Base-by-base conservation (phyloP, 2,888 invertebrate genomes). In the Hipparchia sbordonii region DNA sequence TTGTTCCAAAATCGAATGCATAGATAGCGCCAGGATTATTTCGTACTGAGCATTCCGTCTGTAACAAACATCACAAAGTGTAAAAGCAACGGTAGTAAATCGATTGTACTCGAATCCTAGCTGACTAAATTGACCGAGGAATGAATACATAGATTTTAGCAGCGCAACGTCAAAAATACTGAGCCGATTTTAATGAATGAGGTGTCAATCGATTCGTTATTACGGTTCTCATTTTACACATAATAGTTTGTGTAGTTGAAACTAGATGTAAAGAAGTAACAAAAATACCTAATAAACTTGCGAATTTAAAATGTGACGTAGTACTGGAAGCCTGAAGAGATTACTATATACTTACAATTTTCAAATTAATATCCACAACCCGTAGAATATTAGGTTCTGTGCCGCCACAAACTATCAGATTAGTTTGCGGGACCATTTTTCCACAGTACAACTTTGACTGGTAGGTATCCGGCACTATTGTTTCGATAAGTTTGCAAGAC, bases 381-480 rank as follows among this genome's bases (percentile, higher is more conserved):
- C 95, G 87, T 68, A 96, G 82, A 54, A 95, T 85, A 83, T 96
- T 95, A 0, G 92, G 87, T 70, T 95, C 95, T 0, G 95, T 92
- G 67, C 96, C 96, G 48, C 95, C 96, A 80, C 95, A 94, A 8
- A 95, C 92, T 60, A 95, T 84, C 67, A 94, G 93, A 77, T 94
- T 94, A 70, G 95, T 95, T 48, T 89, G 89, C 57, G 92, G 92
- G 10, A 95, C 91, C 79, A 94, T 94, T 84, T 92, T 95, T 45
- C 96, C 96, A 79, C 95, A 95, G 81, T 95, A 96, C 23, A 96
- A 88, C 89, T 95, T 91, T 48, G 93, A 94, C 61, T 86, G 83
- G 77, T 89, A 82, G 78, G 67, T 82, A 80, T 96, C 95, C 0
- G 95, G 95, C 72, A 93, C 92, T 65, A 96, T 87, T 12, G 93